A percentile compares a stretch with the other conserved stretches of the same genome.
phyloP scores from a whole-genome alignment of 2,113 vertebrate genomes.

The Pachycephala philippinensis region DNA sequence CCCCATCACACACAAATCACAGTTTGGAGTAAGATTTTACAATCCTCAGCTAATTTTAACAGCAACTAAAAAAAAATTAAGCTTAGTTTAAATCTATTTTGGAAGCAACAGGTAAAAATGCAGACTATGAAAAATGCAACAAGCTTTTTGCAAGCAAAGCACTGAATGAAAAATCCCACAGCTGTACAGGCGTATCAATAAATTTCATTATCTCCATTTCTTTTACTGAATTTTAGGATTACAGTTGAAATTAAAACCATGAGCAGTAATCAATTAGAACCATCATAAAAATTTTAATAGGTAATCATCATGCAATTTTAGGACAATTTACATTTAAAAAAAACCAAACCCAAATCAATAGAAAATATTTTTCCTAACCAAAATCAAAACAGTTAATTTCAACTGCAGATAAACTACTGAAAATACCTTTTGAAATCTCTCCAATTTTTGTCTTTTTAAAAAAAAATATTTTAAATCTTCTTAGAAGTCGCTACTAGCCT shows the following conservation, averaged over 20 bases:
- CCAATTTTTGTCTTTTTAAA: background rate
- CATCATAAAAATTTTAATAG: background rate
- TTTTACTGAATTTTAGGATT: background rate
- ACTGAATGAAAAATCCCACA: background rate
- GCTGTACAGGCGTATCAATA: background rate
- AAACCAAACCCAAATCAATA: background rate
- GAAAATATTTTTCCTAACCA: background rate
- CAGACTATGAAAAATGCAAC: background rate
- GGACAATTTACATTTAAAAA: background rate
- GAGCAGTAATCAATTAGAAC: background rate
- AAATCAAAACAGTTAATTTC: conserved; percentile 13
- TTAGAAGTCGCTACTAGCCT: conserved; percentile 22
- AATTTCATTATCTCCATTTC: background rate
- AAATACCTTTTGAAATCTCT: conserved; percentile 41
- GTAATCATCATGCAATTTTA: background rate
- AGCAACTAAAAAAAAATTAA: background rate
- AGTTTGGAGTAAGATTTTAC: background rate
- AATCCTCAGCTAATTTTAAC: background rate
- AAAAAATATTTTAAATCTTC: conserved; percentile 17
- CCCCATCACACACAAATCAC: background rate
- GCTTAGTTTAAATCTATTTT: background rate
- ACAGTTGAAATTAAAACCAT: background rate
- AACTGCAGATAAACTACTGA: background rate
- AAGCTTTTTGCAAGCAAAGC: background rate
- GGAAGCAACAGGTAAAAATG: background rate